Evolutionary conservation across 2,888 invertebrate species (phyloP).

Genomic region (Ischnus inquisitorius): DNA sequence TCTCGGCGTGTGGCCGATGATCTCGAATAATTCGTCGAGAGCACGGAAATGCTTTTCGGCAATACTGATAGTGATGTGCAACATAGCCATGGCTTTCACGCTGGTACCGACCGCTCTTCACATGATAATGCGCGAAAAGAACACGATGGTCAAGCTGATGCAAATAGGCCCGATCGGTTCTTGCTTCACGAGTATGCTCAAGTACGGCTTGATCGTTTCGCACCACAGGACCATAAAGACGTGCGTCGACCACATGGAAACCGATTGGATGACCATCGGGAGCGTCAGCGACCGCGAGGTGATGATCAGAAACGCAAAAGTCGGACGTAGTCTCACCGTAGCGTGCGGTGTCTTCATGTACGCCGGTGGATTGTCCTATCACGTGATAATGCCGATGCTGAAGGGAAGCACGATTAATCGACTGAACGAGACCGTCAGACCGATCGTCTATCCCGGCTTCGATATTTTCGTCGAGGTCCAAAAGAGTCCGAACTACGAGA

Average conservation of each 20-base stretch:
- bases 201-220: conserved; percentile 56
- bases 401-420: conserved; percentile 53
- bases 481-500: conserved; percentile 72
- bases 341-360: conserved; percentile 74
- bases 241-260: conserved; percentile 66
- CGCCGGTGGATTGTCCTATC: conserved; percentile 72
- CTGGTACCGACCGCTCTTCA: conserved; percentile 54
- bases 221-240: conserved; percentile 53
- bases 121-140: conserved; percentile 48
- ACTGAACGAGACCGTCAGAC: conserved; percentile 66
- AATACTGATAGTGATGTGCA: conserved; percentile 39
- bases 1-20: conserved; percentile 65
- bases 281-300: conserved; percentile 60
- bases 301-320: conserved; percentile 59
- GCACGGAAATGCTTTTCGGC: conserved; percentile 24
- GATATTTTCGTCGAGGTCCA: conserved; percentile 66
- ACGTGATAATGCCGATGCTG: conserved; percentile 69
- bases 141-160: conserved; percentile 31
- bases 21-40: conserved; percentile 36
- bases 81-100: conserved; percentile 36
- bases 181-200: conserved; percentile 59
- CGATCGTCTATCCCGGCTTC: conserved; percentile 65
- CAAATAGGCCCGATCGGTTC: conserved; percentile 50
- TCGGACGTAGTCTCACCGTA: conserved; percentile 58
- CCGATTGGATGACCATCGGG: conserved; percentile 70